Conservation (phyloP, 2,797 vertebrate species). For the Macropodus opercularis region DNA sequence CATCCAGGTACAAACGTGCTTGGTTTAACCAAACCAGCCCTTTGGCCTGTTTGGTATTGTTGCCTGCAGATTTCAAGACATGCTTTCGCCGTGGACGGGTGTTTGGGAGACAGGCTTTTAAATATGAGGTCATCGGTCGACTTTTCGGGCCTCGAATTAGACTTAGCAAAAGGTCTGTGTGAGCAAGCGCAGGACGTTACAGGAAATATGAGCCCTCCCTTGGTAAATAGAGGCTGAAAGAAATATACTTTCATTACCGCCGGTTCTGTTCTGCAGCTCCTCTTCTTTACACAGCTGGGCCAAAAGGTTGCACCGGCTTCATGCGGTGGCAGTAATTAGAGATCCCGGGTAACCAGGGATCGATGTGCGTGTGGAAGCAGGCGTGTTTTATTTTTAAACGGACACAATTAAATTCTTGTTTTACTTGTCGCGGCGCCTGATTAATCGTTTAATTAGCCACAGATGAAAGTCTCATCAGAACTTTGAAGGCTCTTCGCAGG, state of each 20-base stretch:
- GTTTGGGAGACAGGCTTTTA: slow-evolving; percentile 15
- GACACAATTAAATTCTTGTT: slow-evolving; percentile 31
- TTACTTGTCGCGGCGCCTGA: slow-evolving; percentile 16
- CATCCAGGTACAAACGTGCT: slow-evolving; percentile 62
- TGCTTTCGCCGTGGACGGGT: slow-evolving; percentile 3
- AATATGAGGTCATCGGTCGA: background rate
- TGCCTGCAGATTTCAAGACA: slow-evolving; percentile 13
- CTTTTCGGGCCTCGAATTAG: slow-evolving; percentile 1
- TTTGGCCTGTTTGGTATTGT: slow-evolving; percentile 36
- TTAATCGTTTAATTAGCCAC: slow-evolving; percentile 43
- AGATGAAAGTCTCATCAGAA: slow-evolving; percentile 51
- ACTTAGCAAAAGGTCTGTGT: slow-evolving; percentile 25
- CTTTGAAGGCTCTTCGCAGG: slow-evolving; percentile 26
- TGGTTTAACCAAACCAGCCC: slow-evolving; percentile 44
- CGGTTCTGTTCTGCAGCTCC: slow-evolving; percentile 39
- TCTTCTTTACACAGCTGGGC: slow-evolving; percentile 60
- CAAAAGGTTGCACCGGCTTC: slow-evolving; percentile 54
- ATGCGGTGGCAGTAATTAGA: slow-evolving; percentile 65
- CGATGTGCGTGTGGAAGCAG: slow-evolving; percentile 45
- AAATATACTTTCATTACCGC: slow-evolving; percentile 58
- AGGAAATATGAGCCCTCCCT: slow-evolving; percentile 56
- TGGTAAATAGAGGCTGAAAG: slow-evolving; percentile 68
- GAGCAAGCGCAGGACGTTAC: slow-evolving; percentile 36
- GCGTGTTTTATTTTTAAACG: slow-evolving; percentile 38
- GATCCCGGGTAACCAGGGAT: slow-evolving; percentile 57